These are phyloP conservation scores for Cataglyphis livida DNA, from an alignment of 2,888 invertebrate genomes.

Conservation along the genomic window DNA sequence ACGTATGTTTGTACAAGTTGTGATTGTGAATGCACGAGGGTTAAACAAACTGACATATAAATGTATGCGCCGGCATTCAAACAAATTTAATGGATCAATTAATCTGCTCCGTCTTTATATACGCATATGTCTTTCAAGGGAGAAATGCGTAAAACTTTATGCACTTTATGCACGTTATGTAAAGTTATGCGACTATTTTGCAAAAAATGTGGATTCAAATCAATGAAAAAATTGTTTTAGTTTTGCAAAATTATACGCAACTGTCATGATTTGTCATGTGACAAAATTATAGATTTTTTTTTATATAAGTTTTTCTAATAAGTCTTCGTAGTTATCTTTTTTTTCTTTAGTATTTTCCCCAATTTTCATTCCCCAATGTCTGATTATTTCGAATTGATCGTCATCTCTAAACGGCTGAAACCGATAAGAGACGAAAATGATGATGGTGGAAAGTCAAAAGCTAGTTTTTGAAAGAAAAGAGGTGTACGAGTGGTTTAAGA, in stretches of 20 bases:
- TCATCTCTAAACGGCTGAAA: too few species aligned
- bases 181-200: not conserved
- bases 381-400: too few species aligned
- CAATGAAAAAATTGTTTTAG: not conserved
- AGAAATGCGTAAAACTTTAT: not conserved
- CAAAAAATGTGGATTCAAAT: not conserved
- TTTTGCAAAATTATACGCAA: not conserved
- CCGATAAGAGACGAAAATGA: too few species aligned
- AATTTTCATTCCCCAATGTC: too few species aligned
- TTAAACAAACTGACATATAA: conserved; percentile 37
- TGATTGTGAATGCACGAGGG: not conserved
- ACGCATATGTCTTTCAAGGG: not conserved
- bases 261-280: not conserved
- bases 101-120: conserved; percentile 21
- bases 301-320: not conserved
- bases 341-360: too few species aligned
- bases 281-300: not conserved
- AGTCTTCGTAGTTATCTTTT: too few species aligned
- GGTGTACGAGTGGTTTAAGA: too few species aligned
- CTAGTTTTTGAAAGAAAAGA: too few species aligned
- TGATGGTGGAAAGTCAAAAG: too few species aligned
- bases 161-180: too few species aligned
- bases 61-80: conserved; percentile 4
- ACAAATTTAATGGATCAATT: conserved; percentile 44
- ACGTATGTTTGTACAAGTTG: not conserved